Evolutionary conservation across 2,113 vertebrate genomes (phyloP).

Genomic region (Catagonus wagneri): DNA sequence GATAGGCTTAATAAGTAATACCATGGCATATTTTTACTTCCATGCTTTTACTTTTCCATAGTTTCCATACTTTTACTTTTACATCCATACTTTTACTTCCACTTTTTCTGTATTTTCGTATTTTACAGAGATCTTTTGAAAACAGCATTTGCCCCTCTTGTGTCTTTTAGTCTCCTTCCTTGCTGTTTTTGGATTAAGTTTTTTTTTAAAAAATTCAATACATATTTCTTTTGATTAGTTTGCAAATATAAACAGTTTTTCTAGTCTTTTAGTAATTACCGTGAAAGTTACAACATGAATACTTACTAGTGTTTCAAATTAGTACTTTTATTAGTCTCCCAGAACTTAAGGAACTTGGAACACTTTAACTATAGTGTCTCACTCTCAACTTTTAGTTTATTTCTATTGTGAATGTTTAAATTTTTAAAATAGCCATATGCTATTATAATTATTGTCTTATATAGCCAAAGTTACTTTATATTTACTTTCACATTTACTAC

Average conservation of each 20-base stretch:
- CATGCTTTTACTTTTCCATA: not conserved
- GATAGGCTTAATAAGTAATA: not conserved
- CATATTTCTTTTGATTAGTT: not conserved
- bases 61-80: not conserved
- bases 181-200: not conserved
- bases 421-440: not conserved
- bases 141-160: not conserved
- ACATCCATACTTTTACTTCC: not conserved
- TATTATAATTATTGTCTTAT: not conserved
- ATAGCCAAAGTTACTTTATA: not conserved
- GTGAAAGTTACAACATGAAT: not conserved
- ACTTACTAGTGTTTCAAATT: not conserved
- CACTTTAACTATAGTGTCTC: not conserved
- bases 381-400: not conserved
- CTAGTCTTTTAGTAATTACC: not conserved
- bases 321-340: not conserved
- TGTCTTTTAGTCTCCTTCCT: not conserved
- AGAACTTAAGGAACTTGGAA: no score
- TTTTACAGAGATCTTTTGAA: not conserved
- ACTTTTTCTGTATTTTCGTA: not conserved
- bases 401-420: not conserved
- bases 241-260: not conserved
- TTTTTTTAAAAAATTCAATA: not conserved
- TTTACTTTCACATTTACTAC: not conserved
- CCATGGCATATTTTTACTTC: not conserved